Base-by-base conservation (phyloP, 2,888 invertebrate species). In the Merodon equestris region DNA sequence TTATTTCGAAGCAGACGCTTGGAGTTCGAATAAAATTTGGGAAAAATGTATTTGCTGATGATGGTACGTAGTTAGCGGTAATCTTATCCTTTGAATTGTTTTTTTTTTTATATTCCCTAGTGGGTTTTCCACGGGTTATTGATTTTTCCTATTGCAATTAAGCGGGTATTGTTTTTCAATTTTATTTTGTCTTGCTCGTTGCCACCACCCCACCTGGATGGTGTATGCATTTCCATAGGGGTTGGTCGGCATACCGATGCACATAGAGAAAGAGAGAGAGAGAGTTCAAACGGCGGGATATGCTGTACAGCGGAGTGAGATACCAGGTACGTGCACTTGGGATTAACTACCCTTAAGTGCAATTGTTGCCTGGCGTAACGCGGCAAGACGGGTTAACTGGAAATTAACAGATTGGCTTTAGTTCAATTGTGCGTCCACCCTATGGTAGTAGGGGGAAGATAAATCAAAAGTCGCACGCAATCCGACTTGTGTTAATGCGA, bases 21-120 rank as follows among this genome's bases (percentile, higher is more conserved):
- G 73, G 48, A 44, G 66, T 61, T 75, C 51, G 18, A 45, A 44
- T 53, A 47, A 67, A 72, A 79, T 53, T 67, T 34, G 27, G 63
- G 18, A 42, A 79, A 79, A 74, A 79, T 79, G 77, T 66, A 79
- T 79, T 68, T 74, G 47, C 45, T 68, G 68, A 73, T 74, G 61
- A 72, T 72, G 77, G 77, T 79, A 68, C 48, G 77, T 71, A 70
- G 4, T 10, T 19, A 17, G 40, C 40, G 40, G n/a, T 40, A n/a
- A 40, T 40, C 1, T 40, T 40, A 40, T 40, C 10, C 36, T 10
- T 9, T 9, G 10, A 36, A 36, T 36, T 9, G 36, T 36, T 36
- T 5, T 5, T 40, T 40, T 10, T 12, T 34, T 34, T 5, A 54
- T 48, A 47, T 48, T 64, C 51, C 50, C 9, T 36, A 2, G 27